A percentile compares a stretch with the other conserved stretches of the same genome.
These are phyloP conservation scores for Drosophila simulans DNA, from an alignment of 1,140 invertebrate species.

Conservation along the genomic window DNA sequence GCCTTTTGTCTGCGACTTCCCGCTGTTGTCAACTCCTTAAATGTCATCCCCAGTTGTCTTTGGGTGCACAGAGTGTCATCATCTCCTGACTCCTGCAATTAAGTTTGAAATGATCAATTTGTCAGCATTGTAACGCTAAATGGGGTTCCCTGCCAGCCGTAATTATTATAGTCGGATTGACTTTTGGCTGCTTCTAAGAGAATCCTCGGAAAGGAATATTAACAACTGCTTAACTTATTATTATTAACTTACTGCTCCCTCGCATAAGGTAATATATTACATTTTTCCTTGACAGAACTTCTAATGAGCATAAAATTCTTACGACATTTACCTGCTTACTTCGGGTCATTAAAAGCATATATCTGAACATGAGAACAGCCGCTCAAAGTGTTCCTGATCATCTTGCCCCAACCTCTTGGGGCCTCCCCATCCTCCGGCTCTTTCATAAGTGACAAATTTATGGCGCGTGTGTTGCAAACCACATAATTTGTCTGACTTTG, in stretches of 20 bases:
- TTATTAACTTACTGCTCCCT: background rate
- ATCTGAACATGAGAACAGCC: conserved; percentile 14
- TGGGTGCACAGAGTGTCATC: conserved; percentile 32
- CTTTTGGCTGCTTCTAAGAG: background rate
- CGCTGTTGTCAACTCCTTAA: conserved; percentile 61
- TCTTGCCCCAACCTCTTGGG: conserved; percentile 7
- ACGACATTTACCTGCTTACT: conserved; percentile 20
- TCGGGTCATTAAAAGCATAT: conserved; percentile 18
- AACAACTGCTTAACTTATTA: too few relatives aligned
- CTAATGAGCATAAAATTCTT: conserved; percentile 16
- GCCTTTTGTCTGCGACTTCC: conserved; percentile 61
- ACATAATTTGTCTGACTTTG: conserved; percentile 80
- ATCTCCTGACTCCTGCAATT: conserved; percentile 21
- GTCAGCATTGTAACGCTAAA: conserved; percentile 24
- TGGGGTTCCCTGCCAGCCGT: background rate
- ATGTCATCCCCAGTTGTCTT: conserved; percentile 49
- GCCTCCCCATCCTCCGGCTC: conserved; percentile 1
- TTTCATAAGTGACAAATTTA: conserved; percentile 80
- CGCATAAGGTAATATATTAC: background rate
- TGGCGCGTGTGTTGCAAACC: conserved; percentile 79
- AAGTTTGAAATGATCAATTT: conserved; percentile 41
- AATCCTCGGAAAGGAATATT: background rate
- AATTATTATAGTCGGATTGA: background rate
- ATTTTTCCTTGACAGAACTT: background rate
- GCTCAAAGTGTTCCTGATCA: conserved; percentile 30